These are phyloP conservation scores for Fistularia tabacaria DNA, from an alignment of 2,797 vertebrate species.

Conservation along the genomic window DNA sequence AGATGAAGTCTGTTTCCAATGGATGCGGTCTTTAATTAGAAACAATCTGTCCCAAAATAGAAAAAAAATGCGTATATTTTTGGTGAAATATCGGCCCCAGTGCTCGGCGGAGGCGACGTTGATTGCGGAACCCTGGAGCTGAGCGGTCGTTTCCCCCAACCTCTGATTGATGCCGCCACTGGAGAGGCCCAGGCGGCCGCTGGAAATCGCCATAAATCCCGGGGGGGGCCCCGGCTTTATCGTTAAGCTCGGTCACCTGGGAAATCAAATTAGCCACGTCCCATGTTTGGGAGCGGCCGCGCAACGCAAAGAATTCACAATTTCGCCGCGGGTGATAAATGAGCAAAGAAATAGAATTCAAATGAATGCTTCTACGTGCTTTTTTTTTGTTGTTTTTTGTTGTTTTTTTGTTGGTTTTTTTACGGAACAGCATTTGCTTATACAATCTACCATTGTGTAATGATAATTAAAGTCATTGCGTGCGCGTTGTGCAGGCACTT, in stretches of 20 bases:
- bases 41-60: too few relatives aligned
- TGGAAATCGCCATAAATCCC: conserved; percentile 63
- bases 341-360: conserved; percentile 44
- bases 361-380: conserved; percentile 11
- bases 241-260: conserved; percentile 61
- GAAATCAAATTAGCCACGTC: conserved; percentile 70
- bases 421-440: conserved; percentile 11
- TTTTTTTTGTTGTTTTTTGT: conserved; percentile 23
- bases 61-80: too few relatives aligned
- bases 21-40: too few relatives aligned
- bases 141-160: conserved; percentile 48
- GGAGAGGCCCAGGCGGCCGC: conserved; percentile 47
- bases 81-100: too few relatives aligned
- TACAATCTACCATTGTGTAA: conserved; percentile 26
- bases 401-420: conserved; percentile 28
- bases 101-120: conserved; percentile 14
- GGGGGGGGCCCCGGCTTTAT: conserved; percentile 37
- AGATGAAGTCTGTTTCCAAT: too few relatives aligned
- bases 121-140: conserved; percentile 30
- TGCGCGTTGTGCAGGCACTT: conserved; percentile 54
- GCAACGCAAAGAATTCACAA: conserved; percentile 53
- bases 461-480: conserved; percentile 50
- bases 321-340: conserved; percentile 52
- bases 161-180: conserved; percentile 62
- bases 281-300: conserved; percentile 47